phyloP scores from a whole-genome alignment of 2,113 vertebrate species.

The Prunella himalayana region DNA sequence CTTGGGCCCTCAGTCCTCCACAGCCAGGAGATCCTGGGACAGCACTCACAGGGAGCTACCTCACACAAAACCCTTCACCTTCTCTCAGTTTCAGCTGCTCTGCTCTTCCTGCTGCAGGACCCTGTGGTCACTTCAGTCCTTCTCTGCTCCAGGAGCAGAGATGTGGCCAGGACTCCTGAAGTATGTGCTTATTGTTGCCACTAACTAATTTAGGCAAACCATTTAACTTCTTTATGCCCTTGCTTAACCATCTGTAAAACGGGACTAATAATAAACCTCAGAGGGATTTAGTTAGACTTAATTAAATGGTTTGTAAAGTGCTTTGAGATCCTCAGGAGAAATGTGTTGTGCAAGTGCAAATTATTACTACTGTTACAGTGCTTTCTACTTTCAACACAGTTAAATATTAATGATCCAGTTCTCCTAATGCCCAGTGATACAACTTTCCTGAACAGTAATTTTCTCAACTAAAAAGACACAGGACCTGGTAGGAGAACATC shows the following conservation, averaged over 20 bases:
- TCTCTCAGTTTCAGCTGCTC: background rate
- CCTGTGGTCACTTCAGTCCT: background rate
- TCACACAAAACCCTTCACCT: background rate
- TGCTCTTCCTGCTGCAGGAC: background rate
- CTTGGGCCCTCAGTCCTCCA: background rate
- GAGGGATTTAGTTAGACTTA: conserved; percentile 60
- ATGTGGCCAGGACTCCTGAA: background rate
- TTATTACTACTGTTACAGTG: conserved; percentile 58
- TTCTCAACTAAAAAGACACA: background rate
- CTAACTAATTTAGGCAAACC: conserved; percentile 52
- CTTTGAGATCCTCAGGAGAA: conserved; percentile 63
- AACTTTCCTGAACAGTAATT: background rate
- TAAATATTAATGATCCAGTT: conserved; percentile 62
- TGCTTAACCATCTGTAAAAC: conserved; percentile 66
- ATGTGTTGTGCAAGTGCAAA: conserved; percentile 60
- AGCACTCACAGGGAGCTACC: background rate
- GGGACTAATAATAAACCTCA: conserved; percentile 60
- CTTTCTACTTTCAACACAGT: conserved; percentile 56
- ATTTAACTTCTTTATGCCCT: conserved; percentile 65
- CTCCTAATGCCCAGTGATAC: background rate
- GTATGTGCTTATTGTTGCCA: conserved; percentile 19
- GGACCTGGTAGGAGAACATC: background rate
- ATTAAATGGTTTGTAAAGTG: conserved; percentile 66
- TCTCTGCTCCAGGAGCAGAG: background rate
- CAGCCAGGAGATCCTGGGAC: fast-evolving